A percentile compares a stretch with the other conserved stretches of the same genome.
Conservation (phyloP, 2,113 vertebrate species). For the Leucosticte australis region DNA sequence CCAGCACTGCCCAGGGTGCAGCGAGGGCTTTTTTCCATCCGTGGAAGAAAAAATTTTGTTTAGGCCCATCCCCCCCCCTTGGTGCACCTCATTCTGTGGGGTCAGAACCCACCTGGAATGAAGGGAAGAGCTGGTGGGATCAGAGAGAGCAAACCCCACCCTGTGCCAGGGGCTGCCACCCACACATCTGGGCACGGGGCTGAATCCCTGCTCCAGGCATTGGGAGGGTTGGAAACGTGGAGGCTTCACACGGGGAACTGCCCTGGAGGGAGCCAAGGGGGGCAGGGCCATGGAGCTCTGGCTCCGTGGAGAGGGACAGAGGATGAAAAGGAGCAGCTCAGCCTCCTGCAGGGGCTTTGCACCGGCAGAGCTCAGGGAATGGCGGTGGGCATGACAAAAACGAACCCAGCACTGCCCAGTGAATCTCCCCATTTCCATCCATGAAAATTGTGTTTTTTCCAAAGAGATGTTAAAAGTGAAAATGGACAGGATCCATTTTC, state of each 20-base stretch:
- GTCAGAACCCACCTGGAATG: neutral
- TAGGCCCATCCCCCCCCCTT: neutral
- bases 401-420: neutral
- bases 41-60: neutral
- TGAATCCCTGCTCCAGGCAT: neutral
- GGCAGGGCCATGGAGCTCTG: accelerated
- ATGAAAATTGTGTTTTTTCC: slow-evolving; percentile 8
- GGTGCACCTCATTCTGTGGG: accelerated
- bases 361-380: neutral
- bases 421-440: neutral
- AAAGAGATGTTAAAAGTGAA: slow-evolving; percentile 21
- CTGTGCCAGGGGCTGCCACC: neutral
- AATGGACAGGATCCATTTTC: neutral
- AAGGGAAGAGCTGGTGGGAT: neutral
- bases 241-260: neutral
- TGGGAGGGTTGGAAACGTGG: neutral
- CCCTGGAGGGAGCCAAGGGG: neutral
- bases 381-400: accelerated
- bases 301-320: accelerated
- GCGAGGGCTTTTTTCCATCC: accelerated
- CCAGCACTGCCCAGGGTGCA: neutral
- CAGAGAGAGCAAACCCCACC: neutral
- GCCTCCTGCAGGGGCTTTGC: accelerated
- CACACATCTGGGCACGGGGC: neutral
- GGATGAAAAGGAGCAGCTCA: accelerated